Evolutionary conservation across 2,113 vertebrate species (phyloP).

Genomic region (Misgurnus anguillicaudatus): DNA sequence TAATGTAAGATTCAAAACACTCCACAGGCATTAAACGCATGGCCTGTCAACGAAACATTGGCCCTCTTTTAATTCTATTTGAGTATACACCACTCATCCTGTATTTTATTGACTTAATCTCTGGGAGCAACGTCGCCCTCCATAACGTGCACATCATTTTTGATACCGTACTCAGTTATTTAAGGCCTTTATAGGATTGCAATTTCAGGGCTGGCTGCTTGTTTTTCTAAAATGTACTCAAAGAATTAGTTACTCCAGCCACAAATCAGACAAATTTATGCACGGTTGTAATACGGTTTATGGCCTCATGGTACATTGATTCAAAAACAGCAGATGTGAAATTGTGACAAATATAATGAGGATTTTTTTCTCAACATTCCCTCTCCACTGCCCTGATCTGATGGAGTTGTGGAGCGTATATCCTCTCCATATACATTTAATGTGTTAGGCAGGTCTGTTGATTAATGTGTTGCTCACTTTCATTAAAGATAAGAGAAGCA

Average conservation of each 20-base stretch:
- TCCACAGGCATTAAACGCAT: slow-evolving; percentile 65
- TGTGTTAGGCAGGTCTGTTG: slow-evolving; percentile 98
- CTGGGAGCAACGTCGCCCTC: slow-evolving; percentile 83
- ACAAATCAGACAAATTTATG: slow-evolving; percentile 99
- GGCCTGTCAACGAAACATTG: slow-evolving; percentile 38
- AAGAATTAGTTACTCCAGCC: slow-evolving; percentile 99
- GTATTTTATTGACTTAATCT: slow-evolving; percentile 99
- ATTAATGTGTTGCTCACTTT: slow-evolving; percentile 99
- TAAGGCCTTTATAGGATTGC: slow-evolving; percentile 99
- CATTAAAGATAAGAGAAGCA: slow-evolving; percentile 99
- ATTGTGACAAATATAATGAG: slow-evolving; percentile 99
- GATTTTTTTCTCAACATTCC: slow-evolving; percentile 73
- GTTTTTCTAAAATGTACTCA: slow-evolving; percentile 99
- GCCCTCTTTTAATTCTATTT: slow-evolving; percentile 95
- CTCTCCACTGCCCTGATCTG: slow-evolving; percentile 81
- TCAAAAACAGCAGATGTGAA: slow-evolving; percentile 99
- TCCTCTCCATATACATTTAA: slow-evolving; percentile 99
- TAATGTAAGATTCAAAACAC: slow-evolving; percentile 58
- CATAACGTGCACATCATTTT: slow-evolving; percentile 96
- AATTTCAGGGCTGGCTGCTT: slow-evolving; percentile 99
- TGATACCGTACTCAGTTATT: slow-evolving; percentile 98
- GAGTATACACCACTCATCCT: slow-evolving; percentile 92
- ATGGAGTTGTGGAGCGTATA: slow-evolving; percentile 96
- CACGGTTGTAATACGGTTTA: slow-evolving; percentile 99
- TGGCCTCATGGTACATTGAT: slow-evolving; percentile 99